A percentile compares a stretch with the other conserved stretches of the same genome.
Evolutionary conservation across 2,888 invertebrate species (phyloP).

Genomic region (Thecocarcelia acutangulata): DNA sequence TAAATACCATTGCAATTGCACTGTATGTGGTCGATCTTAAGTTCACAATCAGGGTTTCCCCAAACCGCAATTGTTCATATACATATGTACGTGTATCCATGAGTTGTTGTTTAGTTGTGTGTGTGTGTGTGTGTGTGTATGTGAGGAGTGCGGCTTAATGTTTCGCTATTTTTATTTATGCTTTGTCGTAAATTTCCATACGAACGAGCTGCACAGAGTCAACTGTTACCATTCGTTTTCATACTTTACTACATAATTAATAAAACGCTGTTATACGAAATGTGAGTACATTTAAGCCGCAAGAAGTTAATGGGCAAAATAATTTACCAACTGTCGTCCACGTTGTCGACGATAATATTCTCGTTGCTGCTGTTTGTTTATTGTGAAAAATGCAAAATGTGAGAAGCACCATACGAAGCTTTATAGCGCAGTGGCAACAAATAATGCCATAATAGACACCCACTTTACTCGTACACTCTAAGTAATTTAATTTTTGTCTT

Average conservation of each 20-base stretch:
- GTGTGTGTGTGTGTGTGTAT: neutral
- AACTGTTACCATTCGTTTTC: slow-evolving; percentile 44
- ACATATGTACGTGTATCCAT: no score
- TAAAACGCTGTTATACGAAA: slow-evolving; percentile 53
- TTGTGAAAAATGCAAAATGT: neutral
- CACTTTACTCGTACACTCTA: slow-evolving; percentile 47
- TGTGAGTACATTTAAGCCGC: slow-evolving; percentile 38
- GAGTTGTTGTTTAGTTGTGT: no score
- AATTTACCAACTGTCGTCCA: slow-evolving; percentile 45
- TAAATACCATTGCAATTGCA: slow-evolving; percentile 48
- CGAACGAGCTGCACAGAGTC: slow-evolving; percentile 8
- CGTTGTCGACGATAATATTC: neutral
- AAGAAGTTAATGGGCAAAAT: slow-evolving; percentile 45
- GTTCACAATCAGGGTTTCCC: slow-evolving; percentile 38
- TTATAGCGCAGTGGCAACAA: neutral
- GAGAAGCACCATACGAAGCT: neutral
- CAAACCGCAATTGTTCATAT: slow-evolving; percentile 10
- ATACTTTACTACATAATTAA: slow-evolving; percentile 60
- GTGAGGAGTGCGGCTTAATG: neutral
- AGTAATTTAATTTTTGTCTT: neutral
- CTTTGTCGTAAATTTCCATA: slow-evolving; percentile 53
- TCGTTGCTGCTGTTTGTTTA: slow-evolving; percentile 39
- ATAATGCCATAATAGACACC: slow-evolving; percentile 49
- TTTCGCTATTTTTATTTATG: slow-evolving; percentile 35
- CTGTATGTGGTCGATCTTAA: slow-evolving; percentile 55